Base-by-base conservation (phyloP, 2,888 invertebrate genomes). In the Drosophila melanosoma region DNA sequence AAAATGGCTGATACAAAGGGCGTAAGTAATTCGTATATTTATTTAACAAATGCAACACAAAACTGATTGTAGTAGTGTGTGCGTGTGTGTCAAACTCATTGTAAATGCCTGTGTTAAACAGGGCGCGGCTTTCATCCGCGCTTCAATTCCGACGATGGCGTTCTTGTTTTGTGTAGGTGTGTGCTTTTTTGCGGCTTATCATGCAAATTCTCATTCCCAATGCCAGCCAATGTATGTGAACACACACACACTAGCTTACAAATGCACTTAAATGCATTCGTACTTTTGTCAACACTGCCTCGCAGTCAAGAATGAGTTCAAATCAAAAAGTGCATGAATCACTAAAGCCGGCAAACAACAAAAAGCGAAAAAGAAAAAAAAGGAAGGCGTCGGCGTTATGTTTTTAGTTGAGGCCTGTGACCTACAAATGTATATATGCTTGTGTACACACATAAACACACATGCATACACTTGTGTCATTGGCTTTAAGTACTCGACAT, bases 1-100 rank as follows among this genome's bases (percentile, higher is more conserved):
- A 87, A 82, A 78, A 92, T 91, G 92, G 91, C 91, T 76, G 91
- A 91, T 80, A 91, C 92, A 66, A 91, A 91, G 90, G 91, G 91
- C 80, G 91, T 91, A 83, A 91, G 91, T 91, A 83, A 48, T 53
- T 53, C 49, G 56, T 40, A 64, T 45, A 67, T 72, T 66, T 63
- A 64, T 57, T 58, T 35, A 51, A 54, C 7, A 54, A 52, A 17
- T 40, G 42, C 2, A 48, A 11, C 40, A 63, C 60, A 32, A 52
- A 60, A 12, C 15, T 10, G 15, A 35, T 7, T 33, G 49, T 60
- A 15, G 1, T 23, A 35, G 32, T 45, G 29, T 38, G 29, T 29
- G 33, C 42, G 26, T 29, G 35, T 54, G 40, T 42, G 20, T 33
- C 23, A 4, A 45, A n/a, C n/a, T 11, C 1, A 12, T 33, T 60